Evolutionary conservation across 2,113 vertebrate species (phyloP).

Genomic region (Cercocebus atys): DNA sequence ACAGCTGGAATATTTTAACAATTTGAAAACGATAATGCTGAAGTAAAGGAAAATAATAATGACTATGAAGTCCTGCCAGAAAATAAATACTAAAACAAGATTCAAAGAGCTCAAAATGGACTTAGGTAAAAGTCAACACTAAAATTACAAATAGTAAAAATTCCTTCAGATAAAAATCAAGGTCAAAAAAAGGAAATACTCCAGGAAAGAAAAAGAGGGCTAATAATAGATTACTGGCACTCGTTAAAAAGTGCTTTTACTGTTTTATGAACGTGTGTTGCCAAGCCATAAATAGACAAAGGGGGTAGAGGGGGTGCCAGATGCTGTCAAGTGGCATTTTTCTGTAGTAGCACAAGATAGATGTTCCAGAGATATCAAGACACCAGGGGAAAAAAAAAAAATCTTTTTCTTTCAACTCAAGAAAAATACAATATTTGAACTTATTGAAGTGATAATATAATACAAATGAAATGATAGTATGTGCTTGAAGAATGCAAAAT

Average conservation of each 20-base stretch:
- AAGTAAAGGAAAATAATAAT: constrained; percentile 25
- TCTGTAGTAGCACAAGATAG: background rate
- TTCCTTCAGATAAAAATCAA: background rate
- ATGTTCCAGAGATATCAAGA: background rate
- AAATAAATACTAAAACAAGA: background rate
- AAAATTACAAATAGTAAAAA: constrained; percentile 21
- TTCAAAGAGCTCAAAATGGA: background rate
- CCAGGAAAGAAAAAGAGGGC: background rate
- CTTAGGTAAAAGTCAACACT: background rate
- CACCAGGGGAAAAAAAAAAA: background rate
- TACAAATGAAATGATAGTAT: background rate
- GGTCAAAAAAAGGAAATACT: background rate
- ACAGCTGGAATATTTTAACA: background rate
- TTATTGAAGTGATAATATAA: background rate
- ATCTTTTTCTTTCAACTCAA: background rate
- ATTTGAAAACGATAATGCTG: background rate
- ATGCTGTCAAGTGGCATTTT: background rate
- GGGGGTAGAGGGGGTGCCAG: rapidly evolving
- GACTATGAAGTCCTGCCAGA: background rate
- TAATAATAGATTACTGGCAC: background rate
- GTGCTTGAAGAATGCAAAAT: background rate
- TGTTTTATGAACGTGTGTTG: background rate
- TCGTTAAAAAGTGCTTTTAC: background rate
- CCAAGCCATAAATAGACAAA: background rate
- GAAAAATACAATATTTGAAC: background rate